These are phyloP conservation scores for Chrysocyon brachyurus DNA, from an alignment of 2,797 vertebrate genomes.

Conservation along the genomic window DNA sequence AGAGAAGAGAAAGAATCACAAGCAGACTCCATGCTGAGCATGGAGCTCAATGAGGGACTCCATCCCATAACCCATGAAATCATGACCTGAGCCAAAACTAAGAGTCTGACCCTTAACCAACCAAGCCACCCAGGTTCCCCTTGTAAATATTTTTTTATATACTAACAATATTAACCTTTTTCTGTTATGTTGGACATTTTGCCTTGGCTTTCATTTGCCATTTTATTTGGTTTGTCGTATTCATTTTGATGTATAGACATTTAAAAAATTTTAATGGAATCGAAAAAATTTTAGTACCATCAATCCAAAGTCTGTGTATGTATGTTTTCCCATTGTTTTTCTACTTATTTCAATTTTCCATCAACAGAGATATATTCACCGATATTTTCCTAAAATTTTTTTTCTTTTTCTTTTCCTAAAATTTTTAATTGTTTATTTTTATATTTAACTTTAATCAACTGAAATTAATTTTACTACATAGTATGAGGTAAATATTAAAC, in stretches of 20 bases:
- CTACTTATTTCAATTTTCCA: constrained; percentile 32
- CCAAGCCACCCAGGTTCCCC: background rate
- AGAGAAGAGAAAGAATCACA: too few species aligned
- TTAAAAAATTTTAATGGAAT: constrained; percentile 46
- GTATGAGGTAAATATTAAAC: constrained; percentile 42
- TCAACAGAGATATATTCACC: constrained; percentile 3
- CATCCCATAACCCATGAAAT: background rate
- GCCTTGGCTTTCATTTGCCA: constrained; percentile 7
- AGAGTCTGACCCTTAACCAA: background rate
- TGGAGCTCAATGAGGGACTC: too few species aligned
- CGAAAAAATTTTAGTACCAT: constrained; percentile 16
- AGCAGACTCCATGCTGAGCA: too few species aligned
- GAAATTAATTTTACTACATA: constrained; percentile 60
- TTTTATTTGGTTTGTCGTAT: constrained; percentile 37
- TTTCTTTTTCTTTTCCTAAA: constrained; percentile 61
- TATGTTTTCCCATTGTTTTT: constrained; percentile 34
- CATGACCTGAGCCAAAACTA: background rate
- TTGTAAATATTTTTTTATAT: constrained; percentile 52
- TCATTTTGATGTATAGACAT: constrained; percentile 37
- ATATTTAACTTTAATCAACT: constrained; percentile 49
- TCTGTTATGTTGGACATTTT: constrained; percentile 52
- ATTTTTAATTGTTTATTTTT: constrained; percentile 56
- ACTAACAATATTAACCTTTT: constrained; percentile 35
- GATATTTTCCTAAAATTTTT: constrained; percentile 63
- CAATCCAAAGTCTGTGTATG: background rate